Evolutionary conservation across 1,140 invertebrate genomes (phyloP).

Genomic region (Melipona quadrifasciata): DNA sequence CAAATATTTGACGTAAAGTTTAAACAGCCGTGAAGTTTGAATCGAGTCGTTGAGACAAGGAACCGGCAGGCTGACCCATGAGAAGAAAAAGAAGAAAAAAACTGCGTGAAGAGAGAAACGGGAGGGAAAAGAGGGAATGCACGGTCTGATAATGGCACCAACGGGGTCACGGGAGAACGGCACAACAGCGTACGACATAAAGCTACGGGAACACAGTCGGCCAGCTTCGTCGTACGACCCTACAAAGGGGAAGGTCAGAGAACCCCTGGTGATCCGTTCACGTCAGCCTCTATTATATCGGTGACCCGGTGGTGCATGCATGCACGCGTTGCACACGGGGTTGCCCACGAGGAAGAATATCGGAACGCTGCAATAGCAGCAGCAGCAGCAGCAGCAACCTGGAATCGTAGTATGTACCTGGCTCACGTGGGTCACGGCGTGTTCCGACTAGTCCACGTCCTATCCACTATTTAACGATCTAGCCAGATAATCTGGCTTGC

Average conservation of each 20-base stretch:
- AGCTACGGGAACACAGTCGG: conserved; percentile 28
- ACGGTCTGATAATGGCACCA: conserved; percentile 35
- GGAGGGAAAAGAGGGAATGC: conserved; percentile 21
- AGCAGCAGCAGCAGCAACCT: not conserved
- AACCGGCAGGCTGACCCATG: not conserved
- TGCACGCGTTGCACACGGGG: conserved; percentile 58
- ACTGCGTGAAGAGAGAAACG: not conserved
- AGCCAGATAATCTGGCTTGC: conserved; percentile 10
- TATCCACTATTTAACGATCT: conserved; percentile 22
- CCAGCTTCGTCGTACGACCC: conserved; percentile 55
- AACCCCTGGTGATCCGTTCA: conserved; percentile 63
- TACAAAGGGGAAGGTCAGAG: conserved; percentile 67
- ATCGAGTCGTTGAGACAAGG: not conserved
- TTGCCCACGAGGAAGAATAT: conserved; percentile 60
- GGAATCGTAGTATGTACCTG: conserved; percentile 46
- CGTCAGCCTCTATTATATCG: conserved; percentile 66
- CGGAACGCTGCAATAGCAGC: conserved; percentile 32
- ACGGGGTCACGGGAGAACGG: conserved; percentile 41
- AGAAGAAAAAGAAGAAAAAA: not conserved
- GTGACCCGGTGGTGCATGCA: conserved; percentile 56
- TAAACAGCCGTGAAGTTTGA: not conserved
- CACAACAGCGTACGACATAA: conserved; percentile 15
- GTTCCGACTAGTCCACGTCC: conserved; percentile 12
- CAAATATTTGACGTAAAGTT: conserved; percentile 40
- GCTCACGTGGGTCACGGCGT: conserved; percentile 60